A percentile compares a stretch with the other conserved stretches of the same genome.
Evolutionary conservation across 2,888 invertebrate species (phyloP).

Genomic region (Escarpia spicata): DNA sequence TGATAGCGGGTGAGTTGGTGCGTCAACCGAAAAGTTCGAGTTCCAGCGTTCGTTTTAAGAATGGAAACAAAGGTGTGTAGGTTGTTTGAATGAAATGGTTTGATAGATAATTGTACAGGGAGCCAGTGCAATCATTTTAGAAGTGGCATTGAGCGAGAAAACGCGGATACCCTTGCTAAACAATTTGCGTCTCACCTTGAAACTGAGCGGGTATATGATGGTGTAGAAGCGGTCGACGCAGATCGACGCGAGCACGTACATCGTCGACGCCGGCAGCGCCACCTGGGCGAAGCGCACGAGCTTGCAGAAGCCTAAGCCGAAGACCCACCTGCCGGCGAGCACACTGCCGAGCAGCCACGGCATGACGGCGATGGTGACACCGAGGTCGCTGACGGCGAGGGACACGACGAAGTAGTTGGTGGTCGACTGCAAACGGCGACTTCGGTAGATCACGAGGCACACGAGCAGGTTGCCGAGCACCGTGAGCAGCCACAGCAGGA

Average conservation of each 20-base stretch:
- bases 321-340: conserved; percentile 46
- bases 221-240: conserved; percentile 62
- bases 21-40: no score
- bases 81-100: no score
- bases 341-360: conserved; percentile 51
- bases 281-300: conserved; percentile 51
- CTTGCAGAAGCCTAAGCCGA: conserved; percentile 53
- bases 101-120: neutral
- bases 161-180: no score
- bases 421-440: conserved; percentile 63
- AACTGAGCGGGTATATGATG: conserved; percentile 62
- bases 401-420: conserved; percentile 63
- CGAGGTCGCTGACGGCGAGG: conserved; percentile 53
- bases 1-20: no score
- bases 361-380: conserved; percentile 46
- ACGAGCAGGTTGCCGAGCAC: conserved; percentile 55
- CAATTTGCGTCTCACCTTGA: conserved; percentile 46
- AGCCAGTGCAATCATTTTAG: no score
- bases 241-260: conserved; percentile 54
- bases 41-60: no score
- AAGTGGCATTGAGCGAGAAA: no score
- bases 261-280: conserved; percentile 36
- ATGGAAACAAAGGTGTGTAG: no score
- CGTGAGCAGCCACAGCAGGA: conserved; percentile 35
- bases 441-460: conserved; percentile 59